Conservation (phyloP, 2,797 vertebrate species). For the Percopsis omiscomaycus region DNA sequence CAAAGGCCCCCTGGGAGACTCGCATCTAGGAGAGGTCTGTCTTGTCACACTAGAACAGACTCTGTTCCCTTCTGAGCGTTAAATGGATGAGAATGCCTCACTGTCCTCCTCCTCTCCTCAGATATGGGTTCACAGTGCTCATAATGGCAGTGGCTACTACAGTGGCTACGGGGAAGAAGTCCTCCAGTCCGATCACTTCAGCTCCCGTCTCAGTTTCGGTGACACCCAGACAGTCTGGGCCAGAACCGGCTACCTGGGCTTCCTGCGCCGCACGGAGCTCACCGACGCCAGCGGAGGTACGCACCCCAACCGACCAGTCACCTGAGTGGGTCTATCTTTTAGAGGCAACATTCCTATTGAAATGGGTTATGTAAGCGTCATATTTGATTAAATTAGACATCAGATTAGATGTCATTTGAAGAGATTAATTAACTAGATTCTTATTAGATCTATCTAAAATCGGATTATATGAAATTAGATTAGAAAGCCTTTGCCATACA, state of each 20-base stretch:
- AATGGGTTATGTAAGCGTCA: no score
- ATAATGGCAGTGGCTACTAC: conserved; percentile 97
- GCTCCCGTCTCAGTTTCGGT: conserved; percentile 93
- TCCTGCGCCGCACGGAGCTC: conserved; percentile 94
- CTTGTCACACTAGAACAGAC: background rate
- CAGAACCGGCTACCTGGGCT: conserved; percentile 94
- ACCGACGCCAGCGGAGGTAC: conserved; percentile 95
- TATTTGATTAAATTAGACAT: no score
- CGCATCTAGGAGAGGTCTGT: conserved; percentile 91
- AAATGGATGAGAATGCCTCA: background rate
- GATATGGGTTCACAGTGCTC: conserved; percentile 98
- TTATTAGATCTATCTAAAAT: no score
- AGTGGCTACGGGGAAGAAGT: conserved; percentile 96
- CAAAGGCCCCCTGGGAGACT: conserved; percentile 97
- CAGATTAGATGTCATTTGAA: no score
- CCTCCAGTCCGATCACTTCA: conserved; percentile 96
- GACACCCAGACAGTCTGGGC: conserved; percentile 97
- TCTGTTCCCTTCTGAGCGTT: no score
- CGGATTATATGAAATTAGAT: no score
- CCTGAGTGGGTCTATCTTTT: no score
- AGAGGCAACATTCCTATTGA: no score
- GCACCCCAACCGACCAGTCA: background rate
- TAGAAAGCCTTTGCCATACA: no score
- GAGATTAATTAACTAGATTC: no score
- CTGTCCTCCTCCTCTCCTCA: conserved; percentile 47